Evolutionary conservation across 2,113 vertebrate genomes (phyloP).

Genomic region (Erythrocercus mccallii): DNA sequence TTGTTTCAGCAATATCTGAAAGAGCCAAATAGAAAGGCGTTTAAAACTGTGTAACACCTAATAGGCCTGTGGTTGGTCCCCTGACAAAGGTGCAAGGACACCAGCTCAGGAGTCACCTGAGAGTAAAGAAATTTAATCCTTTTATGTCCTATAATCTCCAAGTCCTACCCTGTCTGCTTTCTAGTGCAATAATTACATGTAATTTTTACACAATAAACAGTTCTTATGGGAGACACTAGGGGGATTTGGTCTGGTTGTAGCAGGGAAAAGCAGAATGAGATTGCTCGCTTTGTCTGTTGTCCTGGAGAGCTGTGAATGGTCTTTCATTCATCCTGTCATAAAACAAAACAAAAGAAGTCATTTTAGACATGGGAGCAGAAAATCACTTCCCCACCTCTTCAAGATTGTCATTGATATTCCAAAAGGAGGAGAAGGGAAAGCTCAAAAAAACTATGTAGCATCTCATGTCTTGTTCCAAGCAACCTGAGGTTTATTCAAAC

Average conservation of each 20-base stretch:
- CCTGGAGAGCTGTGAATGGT: not conserved
- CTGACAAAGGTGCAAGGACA: not conserved
- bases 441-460: not conserved
- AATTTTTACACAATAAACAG: not conserved
- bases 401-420: not conserved
- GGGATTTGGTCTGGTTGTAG: not conserved
- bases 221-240: not conserved
- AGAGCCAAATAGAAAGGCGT: not conserved
- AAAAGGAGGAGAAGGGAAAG: not conserved
- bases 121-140: not conserved
- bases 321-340: not conserved
- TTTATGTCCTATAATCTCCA: not conserved
- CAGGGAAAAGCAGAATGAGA: not conserved
- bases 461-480: not conserved
- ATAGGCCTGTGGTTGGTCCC: not conserved
- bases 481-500: not conserved
- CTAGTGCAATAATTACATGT: not conserved
- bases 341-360: not conserved
- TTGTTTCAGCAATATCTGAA: not conserved
- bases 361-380: not conserved
- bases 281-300: not conserved
- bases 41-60: not conserved
- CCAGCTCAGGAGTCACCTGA: not conserved
- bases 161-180: not conserved
- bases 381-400: not conserved